These are phyloP conservation scores for Cenopis cana DNA, from an alignment of 2,888 invertebrate genomes.

Conservation along the genomic window DNA sequence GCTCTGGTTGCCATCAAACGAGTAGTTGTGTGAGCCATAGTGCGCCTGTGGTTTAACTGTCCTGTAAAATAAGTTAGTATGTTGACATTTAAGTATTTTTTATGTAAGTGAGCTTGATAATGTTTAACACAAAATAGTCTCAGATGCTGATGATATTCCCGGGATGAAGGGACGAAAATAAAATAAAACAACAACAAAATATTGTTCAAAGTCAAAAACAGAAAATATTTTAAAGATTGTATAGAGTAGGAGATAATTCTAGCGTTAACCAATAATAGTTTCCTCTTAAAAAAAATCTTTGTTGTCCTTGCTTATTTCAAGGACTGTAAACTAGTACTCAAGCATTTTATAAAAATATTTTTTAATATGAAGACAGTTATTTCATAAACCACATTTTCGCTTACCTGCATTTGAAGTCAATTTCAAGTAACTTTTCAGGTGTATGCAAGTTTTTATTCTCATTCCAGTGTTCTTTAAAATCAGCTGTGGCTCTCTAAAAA, in stretches of 20 bases:
- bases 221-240: no score
- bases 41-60: conserved; percentile 66
- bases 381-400: conserved; percentile 15
- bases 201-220: no score
- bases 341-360: no score
- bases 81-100: background rate
- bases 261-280: background rate
- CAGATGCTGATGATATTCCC: no score
- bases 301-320: background rate
- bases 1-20: conserved; percentile 87
- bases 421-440: conserved; percentile 63
- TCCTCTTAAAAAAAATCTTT: background rate
- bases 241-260: background rate
- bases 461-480: conserved; percentile 61
- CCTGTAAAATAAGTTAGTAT: conserved; percentile 57
- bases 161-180: no score
- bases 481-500: conserved; percentile 60
- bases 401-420: conserved; percentile 74
- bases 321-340: background rate
- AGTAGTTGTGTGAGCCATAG: conserved; percentile 70
- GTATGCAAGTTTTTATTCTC: conserved; percentile 65
- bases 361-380: background rate
- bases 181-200: no score
- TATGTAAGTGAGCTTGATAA: no score
- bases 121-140: no score